These are phyloP conservation scores for Heterocephalus glaber DNA, from an alignment of 2,113 vertebrate species.

Conservation along the genomic window DNA sequence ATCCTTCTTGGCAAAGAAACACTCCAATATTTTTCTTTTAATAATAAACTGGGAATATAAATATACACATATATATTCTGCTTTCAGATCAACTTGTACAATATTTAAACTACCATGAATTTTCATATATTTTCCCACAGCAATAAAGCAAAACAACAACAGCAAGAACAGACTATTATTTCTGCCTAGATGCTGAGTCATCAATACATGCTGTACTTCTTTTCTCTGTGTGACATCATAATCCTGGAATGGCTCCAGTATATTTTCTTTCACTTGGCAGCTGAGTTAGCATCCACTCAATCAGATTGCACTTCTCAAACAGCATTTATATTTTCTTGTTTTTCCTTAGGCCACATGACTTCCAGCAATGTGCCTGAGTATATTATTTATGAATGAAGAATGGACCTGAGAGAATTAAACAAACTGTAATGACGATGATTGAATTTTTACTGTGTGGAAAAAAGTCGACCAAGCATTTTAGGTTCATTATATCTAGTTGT, in stretches of 20 bases:
- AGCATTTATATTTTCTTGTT: constrained; percentile 65
- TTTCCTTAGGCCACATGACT: constrained; percentile 73
- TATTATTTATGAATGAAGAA: constrained; percentile 49
- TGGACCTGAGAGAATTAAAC: constrained; percentile 31
- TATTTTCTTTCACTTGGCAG: constrained; percentile 77
- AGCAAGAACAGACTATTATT: not conserved
- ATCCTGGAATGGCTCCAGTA: constrained; percentile 65
- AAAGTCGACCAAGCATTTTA: not conserved
- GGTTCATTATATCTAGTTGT: not conserved
- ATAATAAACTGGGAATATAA: not conserved
- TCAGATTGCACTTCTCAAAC: constrained; percentile 65
- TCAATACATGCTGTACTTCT: constrained; percentile 12
- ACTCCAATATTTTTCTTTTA: not conserved
- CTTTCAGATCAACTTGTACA: not conserved
- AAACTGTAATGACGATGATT: not conserved
- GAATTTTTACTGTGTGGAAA: not conserved
- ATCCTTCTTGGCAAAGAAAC: not conserved
- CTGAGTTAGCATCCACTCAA: constrained; percentile 70
- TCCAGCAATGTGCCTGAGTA: constrained; percentile 68
- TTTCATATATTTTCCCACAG: not conserved
- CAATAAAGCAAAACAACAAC: not conserved
- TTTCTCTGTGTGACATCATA: constrained; percentile 56
- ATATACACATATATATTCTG: too few relatives aligned
- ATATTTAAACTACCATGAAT: not conserved
- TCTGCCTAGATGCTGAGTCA: constrained; percentile 53